Base-by-base conservation (phyloP, 2,888 invertebrate species). In the Nebria brevicollis region DNA sequence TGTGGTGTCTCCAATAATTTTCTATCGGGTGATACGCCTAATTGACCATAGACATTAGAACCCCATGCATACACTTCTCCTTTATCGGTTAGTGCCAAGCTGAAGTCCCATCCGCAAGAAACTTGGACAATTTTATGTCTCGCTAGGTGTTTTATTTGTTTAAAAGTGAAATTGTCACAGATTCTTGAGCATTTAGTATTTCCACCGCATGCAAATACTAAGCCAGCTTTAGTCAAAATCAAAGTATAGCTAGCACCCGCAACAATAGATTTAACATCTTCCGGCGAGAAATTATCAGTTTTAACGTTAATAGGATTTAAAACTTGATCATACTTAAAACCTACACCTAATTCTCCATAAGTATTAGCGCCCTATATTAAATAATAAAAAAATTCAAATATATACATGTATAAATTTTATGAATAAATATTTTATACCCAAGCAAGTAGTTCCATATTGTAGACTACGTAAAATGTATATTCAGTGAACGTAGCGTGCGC, bases 81-180 rank as follows among this genome's bases (percentile, higher is more conserved):
- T 83, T 93, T 92, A 85, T 92, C 91, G 34, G 94, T 93, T 25
- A 96, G 91, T 68, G 94, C 95, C 84, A 94, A 93, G 80, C 95
- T 95, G 84, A 93, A 93, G 86, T 96, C 95, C 95, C 96, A 96
- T n/a, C 96, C 96, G 85, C 95, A 94, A 64, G 93, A 92, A 82
- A 95, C 90, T 84, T 92, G 91, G 77, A 90, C 90, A 83, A 95
- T 92, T 82, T 86, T 87, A 85, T 90, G 86, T 88, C 90, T 86
- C 88, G 91, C 91, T 79, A 93, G 86, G 76, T 89, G 88, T 89
- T 93, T 93, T 79, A 93, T 92, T 86, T 93, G 91, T 87, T 92
- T 89, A 85, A 94, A 93, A 81, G 87, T 90, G 20, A 89, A 87
- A 42, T 88, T 89, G 75, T 92, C 89, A 76, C 91, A 90, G 7